Conservation (phyloP, 1,140 invertebrate species). For the Drosophila pandora region DNA sequence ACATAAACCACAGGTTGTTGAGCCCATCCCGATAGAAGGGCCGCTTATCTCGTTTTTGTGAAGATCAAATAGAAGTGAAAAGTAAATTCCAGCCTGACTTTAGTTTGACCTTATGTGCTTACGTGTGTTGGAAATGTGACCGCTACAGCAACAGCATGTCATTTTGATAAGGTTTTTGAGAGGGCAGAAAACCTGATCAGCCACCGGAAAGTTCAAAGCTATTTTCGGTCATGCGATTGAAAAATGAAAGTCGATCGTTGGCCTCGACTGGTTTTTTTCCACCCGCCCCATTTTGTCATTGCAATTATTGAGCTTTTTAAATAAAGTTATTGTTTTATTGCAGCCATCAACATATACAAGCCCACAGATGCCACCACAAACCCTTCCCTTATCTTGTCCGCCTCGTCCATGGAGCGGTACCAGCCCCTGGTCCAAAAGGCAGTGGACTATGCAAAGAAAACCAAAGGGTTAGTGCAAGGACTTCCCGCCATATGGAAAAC, state of each 20-base stretch:
- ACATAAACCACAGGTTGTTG: not conserved
- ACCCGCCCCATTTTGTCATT: conserved; percentile 8
- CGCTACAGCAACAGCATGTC: conserved; percentile 30
- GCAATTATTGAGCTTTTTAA: conserved; percentile 2
- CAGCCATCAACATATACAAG: conserved; percentile 98
- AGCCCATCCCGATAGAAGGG: not conserved
- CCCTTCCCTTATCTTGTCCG: conserved; percentile 97
- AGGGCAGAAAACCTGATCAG: conserved; percentile 23
- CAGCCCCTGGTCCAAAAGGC: conserved; percentile 94
- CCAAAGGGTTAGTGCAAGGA: conserved; percentile 85
- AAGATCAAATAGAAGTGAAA: conserved; percentile 68
- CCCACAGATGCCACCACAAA: conserved; percentile 99
- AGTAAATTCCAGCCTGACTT: conserved; percentile 51
- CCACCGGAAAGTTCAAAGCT: conserved; percentile 22
- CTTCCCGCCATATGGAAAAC: not conserved
- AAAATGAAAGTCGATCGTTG: conserved; percentile 34
- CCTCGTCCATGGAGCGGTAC: conserved; percentile 96
- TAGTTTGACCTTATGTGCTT: conserved; percentile 55
- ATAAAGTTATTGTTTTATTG: conserved; percentile 60
- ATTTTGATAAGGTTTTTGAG: conserved; percentile 49
- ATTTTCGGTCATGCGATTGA: conserved; percentile 38
- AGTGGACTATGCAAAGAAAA: conserved; percentile 92
- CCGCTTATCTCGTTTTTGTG: conserved; percentile 28
- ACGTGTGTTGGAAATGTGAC: conserved; percentile 47
- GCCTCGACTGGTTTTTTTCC: conserved; percentile 24